Conservation (phyloP, 1,140 invertebrate species). For the Trichonephila clavipes region DNA sequence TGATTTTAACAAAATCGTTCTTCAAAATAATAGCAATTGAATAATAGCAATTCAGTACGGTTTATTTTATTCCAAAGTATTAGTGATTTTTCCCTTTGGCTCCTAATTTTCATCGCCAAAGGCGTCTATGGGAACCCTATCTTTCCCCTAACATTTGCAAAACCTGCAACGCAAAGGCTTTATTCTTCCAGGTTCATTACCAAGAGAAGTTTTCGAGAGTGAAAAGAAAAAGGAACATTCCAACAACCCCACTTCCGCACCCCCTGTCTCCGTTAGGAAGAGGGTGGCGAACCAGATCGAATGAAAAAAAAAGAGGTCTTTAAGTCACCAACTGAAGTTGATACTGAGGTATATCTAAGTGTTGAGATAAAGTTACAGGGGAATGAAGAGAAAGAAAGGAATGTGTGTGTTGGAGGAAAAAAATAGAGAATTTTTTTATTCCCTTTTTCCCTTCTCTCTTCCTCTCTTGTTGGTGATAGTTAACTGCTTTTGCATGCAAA, state of each 20-base stretch:
- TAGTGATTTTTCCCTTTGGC: too few relatives aligned
- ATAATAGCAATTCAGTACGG: too few relatives aligned
- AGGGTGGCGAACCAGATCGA: not conserved
- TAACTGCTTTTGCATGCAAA: constrained; percentile 62
- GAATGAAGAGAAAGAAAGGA: not conserved
- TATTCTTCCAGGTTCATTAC: constrained; percentile 39
- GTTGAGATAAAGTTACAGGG: constrained; percentile 40
- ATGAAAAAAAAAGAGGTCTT: not conserved
- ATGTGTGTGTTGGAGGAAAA: not conserved
- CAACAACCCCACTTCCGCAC: not conserved
- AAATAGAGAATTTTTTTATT: not conserved
- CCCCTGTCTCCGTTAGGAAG: not conserved
- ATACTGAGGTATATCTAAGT: constrained; percentile 40
- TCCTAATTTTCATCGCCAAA: too few relatives aligned
- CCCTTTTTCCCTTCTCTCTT: too few relatives aligned
- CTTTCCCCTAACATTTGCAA: too few relatives aligned
- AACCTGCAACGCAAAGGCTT: not conserved
- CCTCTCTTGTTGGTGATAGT: not conserved
- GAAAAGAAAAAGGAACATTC: constrained; percentile 32
- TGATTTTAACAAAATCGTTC: too few relatives aligned
- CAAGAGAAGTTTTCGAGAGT: not conserved
- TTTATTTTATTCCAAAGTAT: too few relatives aligned
- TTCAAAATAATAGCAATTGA: too few relatives aligned
- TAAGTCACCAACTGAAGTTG: not conserved
- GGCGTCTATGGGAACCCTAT: too few relatives aligned